Evolutionary conservation across 2,797 vertebrate genomes (phyloP).

Genomic region (Phrynocephalus forsythii): DNA sequence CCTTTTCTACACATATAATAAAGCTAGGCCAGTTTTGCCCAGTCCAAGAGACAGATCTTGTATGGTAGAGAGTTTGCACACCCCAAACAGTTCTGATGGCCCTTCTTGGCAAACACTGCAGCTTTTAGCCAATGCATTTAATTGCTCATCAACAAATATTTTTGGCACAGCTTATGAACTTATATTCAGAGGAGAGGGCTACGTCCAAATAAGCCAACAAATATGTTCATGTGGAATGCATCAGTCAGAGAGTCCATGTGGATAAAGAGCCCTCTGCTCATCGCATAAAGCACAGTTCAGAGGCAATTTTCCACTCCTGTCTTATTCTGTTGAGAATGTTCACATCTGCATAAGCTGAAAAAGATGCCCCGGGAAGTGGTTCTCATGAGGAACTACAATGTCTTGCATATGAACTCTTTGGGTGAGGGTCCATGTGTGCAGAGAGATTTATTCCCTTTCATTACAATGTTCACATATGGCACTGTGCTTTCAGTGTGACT

Average conservation of each 20-base stretch:
- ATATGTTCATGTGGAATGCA: not conserved
- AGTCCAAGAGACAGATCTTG: not conserved
- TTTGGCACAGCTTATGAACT: not conserved
- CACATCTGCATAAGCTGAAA: not conserved
- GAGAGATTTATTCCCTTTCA: not conserved
- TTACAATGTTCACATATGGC: constrained; percentile 4
- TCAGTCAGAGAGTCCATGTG: not conserved
- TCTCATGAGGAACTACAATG: not conserved
- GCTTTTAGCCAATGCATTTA: not conserved
- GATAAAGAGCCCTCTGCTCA: not conserved
- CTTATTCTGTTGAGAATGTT: not conserved
- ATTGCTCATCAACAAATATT: not conserved
- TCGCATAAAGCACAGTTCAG: not conserved
- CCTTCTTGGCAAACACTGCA: no score
- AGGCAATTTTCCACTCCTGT: not conserved
- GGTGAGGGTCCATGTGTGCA: not conserved
- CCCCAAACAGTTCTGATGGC: not conserved
- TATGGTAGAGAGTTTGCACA: not conserved
- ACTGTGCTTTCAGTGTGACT: constrained; percentile 13
- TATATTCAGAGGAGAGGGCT: not conserved
- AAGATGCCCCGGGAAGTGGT: not conserved
- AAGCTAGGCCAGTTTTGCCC: not conserved
- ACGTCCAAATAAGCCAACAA: not conserved
- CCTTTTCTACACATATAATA: not conserved
- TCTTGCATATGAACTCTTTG: not conserved